Conservation (phyloP, 2,888 invertebrate genomes). For the Capitulum mitella region DNA sequence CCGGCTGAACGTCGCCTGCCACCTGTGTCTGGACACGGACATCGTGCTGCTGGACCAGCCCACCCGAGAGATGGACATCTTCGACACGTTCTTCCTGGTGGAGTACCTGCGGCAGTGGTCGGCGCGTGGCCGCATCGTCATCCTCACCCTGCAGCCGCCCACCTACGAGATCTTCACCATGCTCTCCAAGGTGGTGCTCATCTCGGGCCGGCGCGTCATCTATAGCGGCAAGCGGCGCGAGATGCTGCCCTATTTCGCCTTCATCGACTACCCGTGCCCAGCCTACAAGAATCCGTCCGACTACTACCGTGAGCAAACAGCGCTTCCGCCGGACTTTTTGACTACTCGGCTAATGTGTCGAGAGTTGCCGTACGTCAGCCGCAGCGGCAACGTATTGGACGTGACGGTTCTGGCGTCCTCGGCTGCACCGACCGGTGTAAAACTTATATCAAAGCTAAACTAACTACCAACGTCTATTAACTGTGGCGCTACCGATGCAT, state of each 20-base stretch:
- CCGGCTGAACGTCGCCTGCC: slow-evolving; percentile 80
- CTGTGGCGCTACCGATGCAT: too few species aligned
- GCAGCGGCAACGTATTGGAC: too few species aligned
- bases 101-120: slow-evolving; percentile 92
- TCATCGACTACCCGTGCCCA: slow-evolving; percentile 87
- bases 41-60: slow-evolving; percentile 82
- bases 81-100: slow-evolving; percentile 89
- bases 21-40: slow-evolving; percentile 70
- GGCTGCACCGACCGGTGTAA: too few species aligned
- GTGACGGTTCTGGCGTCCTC: too few species aligned
- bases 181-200: slow-evolving; percentile 73
- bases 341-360: too few species aligned
- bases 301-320: slow-evolving; percentile 58
- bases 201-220: slow-evolving; percentile 85
- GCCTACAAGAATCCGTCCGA: slow-evolving; percentile 94
- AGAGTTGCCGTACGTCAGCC: slow-evolving; percentile 13
- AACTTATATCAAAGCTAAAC: too few species aligned
- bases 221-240: slow-evolving; percentile 82
- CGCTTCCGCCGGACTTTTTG: too few species aligned
- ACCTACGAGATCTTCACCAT: slow-evolving; percentile 93
- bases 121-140: slow-evolving; percentile 42
- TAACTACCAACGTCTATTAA: too few species aligned
- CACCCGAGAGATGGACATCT: slow-evolving; percentile 82
- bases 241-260: slow-evolving; percentile 86
- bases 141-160: slow-evolving; percentile 86